Base-by-base conservation (phyloP, 1,140 invertebrate genomes). In the Periplaneta americana region DNA sequence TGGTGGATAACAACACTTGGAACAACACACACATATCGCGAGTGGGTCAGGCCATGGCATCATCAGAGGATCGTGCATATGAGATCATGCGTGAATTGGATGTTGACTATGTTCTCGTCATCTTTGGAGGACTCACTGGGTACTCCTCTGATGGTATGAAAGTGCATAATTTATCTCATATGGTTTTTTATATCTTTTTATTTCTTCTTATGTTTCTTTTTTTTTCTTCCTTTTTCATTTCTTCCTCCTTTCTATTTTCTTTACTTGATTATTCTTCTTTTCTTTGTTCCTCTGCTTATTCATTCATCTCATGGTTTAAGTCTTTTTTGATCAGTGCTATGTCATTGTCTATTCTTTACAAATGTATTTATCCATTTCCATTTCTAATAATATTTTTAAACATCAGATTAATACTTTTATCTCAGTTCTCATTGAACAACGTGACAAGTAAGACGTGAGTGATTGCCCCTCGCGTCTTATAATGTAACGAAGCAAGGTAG, bases 1-100 rank as follows among this genome's bases (percentile, higher is more conserved):
- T 99, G 84, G 98, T 99, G n/a, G 98, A 99, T 88, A 99, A 99
- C 88, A 99, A 99, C 87, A 99, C 98, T 13, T 99, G 98, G 98
- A 99, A 99, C 89, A 99, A 99, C 89, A 99, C 98, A 11, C 98
- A 99, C 88, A 99, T 99, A 86, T 98, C 96, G 28, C 90, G 97
- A 82, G 98, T 99, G 18, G 98, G 98, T 0, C 97, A 99, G 88
- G 98, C 98, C 8, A 99, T 99, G 98, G 96, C 98, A 18, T 98
- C 96, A 81, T 92, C 94, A 6, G 98, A 99, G 89, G 97, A 99
- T 83, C 95, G 96, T 86, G 98, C 98, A 9, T 99, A 99, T 87
- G 96, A 98, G 89, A 99, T 99, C 84, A 99, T 99, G 98, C 90
- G 92, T 83, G 98, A 99, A 88, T 88, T 99, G 48, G 98, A 99